Conservation (phyloP, 2,797 vertebrate species). For the Lycodopsis pacificus region DNA sequence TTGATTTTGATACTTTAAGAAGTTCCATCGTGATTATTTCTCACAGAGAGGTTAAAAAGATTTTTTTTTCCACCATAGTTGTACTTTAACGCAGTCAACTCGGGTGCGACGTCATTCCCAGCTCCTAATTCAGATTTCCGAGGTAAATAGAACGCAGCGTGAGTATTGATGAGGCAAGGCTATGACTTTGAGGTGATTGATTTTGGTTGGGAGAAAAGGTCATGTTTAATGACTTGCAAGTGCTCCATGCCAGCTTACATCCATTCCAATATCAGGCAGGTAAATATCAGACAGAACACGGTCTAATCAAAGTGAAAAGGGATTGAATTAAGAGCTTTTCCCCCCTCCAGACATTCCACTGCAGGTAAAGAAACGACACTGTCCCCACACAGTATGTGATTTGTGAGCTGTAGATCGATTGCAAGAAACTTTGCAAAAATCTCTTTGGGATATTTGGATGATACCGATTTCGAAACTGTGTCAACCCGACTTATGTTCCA, state of each 20-base stretch:
- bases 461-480: not conserved
- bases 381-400: not conserved
- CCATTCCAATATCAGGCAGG: slow-evolving; percentile 56
- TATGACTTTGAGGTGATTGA: slow-evolving; percentile 79
- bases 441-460: slow-evolving; percentile 5
- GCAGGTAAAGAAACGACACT: not conserved
- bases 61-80: too few species aligned
- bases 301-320: slow-evolving; percentile 55
- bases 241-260: slow-evolving; percentile 51
- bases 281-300: slow-evolving; percentile 56
- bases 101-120: not conserved
- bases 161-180: slow-evolving; percentile 70
- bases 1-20: too few species aligned
- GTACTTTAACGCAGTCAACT: not conserved
- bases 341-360: not conserved
- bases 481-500: slow-evolving; percentile 8
- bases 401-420: slow-evolving; percentile 8
- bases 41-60: too few species aligned
- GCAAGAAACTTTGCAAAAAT: slow-evolving; percentile 19
- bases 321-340: slow-evolving; percentile 41
- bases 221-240: slow-evolving; percentile 75
- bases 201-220: slow-evolving; percentile 78
- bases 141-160: not conserved
- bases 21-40: too few species aligned
- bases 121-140: not conserved